These are phyloP conservation scores for Dryococelus australis DNA, from an alignment of 2,888 invertebrate species.

Conservation along the genomic window DNA sequence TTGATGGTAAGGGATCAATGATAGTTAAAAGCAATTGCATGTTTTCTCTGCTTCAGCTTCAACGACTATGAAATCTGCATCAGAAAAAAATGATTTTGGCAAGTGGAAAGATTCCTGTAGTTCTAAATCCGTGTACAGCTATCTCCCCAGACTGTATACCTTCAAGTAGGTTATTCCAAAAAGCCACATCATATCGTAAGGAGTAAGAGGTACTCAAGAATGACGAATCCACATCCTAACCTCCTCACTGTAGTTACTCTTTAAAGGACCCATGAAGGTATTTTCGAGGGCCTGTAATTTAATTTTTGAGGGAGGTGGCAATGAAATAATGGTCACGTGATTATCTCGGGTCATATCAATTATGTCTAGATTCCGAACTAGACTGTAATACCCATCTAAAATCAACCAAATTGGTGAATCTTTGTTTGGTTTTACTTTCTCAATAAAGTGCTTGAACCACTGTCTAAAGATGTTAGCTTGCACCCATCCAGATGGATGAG, in stretches of 20 bases:
- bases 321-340: constrained; percentile 32
- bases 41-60: background rate
- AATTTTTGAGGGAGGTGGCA: constrained; percentile 26
- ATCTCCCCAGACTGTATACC: background rate
- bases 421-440: constrained; percentile 17
- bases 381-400: constrained; percentile 32
- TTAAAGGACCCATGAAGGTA: constrained; percentile 32
- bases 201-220: background rate
- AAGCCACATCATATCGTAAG: background rate
- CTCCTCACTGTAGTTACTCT: background rate
- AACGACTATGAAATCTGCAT: background rate
- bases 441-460: constrained; percentile 26
- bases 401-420: constrained; percentile 29
- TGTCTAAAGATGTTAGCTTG: constrained; percentile 27
- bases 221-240: background rate
- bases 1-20: too few relatives aligned
- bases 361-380: constrained; percentile 24
- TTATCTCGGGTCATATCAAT: constrained; percentile 33
- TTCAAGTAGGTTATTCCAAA: constrained; percentile 3
- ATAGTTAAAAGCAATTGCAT: too few relatives aligned
- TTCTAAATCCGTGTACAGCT: too few relatives aligned
- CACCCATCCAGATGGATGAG: constrained; percentile 32
- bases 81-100: background rate
- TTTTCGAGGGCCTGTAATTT: constrained; percentile 31
- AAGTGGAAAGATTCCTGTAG: constrained; percentile 26